phyloP scores from a whole-genome alignment of 1,140 invertebrate genomes.

The Bilobella aurantiaca region DNA sequence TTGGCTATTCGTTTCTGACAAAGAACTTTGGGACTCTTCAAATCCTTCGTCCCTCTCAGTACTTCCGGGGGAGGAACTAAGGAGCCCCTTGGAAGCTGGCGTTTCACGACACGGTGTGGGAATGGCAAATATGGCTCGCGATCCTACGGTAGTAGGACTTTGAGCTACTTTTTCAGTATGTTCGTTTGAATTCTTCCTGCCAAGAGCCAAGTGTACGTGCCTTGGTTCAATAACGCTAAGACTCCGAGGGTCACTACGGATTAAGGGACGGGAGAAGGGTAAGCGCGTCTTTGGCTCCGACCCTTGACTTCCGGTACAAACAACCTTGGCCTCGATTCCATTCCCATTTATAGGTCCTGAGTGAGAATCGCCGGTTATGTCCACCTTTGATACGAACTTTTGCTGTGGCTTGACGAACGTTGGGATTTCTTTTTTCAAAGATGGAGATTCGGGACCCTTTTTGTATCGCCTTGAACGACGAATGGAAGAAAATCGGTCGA shows the following conservation, averaged over 20 bases:
- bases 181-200: neutral
- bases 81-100: conserved; percentile 7
- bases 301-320: neutral
- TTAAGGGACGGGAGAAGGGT: neutral
- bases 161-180: neutral
- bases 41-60: conserved; percentile 69
- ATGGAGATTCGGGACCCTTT: conserved; percentile 49
- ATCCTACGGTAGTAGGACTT: neutral
- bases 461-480: conserved; percentile 71
- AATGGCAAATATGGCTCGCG: neutral
- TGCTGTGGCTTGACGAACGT: conserved; percentile 7
- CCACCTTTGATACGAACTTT: conserved; percentile 29
- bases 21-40: conserved; percentile 73
- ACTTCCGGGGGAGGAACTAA: conserved; percentile 25
- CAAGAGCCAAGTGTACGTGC: conserved; percentile 25
- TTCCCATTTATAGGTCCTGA: neutral
- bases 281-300: neutral
- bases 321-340: neutral
- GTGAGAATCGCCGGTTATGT: conserved; percentile 12
- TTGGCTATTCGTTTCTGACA: conserved; percentile 70
- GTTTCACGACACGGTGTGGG: too few species aligned
- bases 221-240: conserved; percentile 27
- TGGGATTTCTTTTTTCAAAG: neutral
- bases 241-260: conserved; percentile 21
- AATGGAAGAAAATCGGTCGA: conserved; percentile 69